Conservation (phyloP, 2,113 vertebrate species). For the Copsychus sechellarum region DNA sequence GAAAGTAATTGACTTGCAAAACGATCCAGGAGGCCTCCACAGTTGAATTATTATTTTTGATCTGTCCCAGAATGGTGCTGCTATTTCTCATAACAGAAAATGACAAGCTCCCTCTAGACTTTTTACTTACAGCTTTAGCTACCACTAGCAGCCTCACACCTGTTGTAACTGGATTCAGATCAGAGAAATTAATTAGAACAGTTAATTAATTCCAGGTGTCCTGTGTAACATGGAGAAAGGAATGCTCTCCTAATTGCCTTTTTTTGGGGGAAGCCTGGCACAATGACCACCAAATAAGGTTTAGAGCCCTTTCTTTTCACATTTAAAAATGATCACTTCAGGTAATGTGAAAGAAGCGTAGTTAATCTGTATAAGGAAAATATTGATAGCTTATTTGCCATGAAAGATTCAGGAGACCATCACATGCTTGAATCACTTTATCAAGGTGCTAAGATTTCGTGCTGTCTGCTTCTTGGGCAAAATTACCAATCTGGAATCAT, state of each 20-base stretch:
- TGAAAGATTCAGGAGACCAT: neutral
- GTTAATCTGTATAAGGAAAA: neutral
- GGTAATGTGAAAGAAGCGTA: neutral
- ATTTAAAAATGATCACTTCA: neutral
- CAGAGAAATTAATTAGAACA: slow-evolving; percentile 70
- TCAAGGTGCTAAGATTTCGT: neutral
- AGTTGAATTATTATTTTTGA: slow-evolving; percentile 56
- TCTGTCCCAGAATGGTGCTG: slow-evolving; percentile 44
- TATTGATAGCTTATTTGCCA: neutral
- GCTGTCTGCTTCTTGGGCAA: neutral
- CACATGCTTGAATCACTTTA: neutral
- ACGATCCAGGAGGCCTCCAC: slow-evolving; percentile 42
- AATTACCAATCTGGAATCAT: neutral
- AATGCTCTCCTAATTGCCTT: slow-evolving; percentile 28
- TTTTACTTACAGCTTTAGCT: slow-evolving; percentile 38
- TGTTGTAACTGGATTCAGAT: slow-evolving; percentile 67
- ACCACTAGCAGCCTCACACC: slow-evolving; percentile 54
- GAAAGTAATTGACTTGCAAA: slow-evolving; percentile 55
- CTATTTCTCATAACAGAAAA: slow-evolving; percentile 65
- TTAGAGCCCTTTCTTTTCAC: neutral
- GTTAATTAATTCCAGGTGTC: slow-evolving; percentile 72
- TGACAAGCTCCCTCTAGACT: slow-evolving; percentile 26
- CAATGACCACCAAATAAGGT: neutral
- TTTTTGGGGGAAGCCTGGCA: neutral
- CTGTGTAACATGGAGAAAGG: neutral